Percentiles rank a stretch among this genome's conserved stretches.
Conservation (phyloP, 2,797 vertebrate species). For the Rhyacichthys aspro region DNA sequence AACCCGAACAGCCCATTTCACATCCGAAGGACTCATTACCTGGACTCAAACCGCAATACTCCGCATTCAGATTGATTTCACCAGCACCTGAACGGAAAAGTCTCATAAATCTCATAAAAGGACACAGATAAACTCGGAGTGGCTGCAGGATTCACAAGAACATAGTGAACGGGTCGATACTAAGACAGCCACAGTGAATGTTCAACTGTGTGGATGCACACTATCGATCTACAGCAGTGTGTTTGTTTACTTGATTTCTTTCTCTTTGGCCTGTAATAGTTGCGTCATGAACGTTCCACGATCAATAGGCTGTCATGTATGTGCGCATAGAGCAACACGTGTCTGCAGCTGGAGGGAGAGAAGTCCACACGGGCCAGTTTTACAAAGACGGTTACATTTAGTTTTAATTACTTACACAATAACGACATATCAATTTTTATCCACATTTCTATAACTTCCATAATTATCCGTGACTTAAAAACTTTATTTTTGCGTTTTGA, state of each 20-base stretch:
- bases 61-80: constrained; percentile 1
- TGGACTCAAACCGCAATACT: constrained; percentile 10
- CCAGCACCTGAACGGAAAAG: constrained; percentile 21
- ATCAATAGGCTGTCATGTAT: constrained; percentile 59
- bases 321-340: constrained; percentile 9
- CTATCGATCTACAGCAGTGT: constrained; percentile 39
- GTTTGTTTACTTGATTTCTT: constrained; percentile 61
- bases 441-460: neutral
- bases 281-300: constrained; percentile 59
- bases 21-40: constrained; percentile 6
- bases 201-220: constrained; percentile 31
- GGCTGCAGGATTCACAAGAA: constrained; percentile 16
- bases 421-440: too few species aligned
- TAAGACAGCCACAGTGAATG: constrained; percentile 28
- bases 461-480: too few species aligned
- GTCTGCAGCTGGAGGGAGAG: constrained; percentile 19
- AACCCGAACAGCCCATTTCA: constrained; percentile 12
- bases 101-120: constrained; percentile 2
- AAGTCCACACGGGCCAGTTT: constrained; percentile 19
- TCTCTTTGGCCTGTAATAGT: constrained; percentile 47
- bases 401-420: neutral
- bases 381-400: neutral
- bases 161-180: constrained; percentile 25
- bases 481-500: too few species aligned
- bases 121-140: constrained; percentile 20